Conservation (phyloP, 2,113 vertebrate genomes). For the Melanerpes formicivorus region DNA sequence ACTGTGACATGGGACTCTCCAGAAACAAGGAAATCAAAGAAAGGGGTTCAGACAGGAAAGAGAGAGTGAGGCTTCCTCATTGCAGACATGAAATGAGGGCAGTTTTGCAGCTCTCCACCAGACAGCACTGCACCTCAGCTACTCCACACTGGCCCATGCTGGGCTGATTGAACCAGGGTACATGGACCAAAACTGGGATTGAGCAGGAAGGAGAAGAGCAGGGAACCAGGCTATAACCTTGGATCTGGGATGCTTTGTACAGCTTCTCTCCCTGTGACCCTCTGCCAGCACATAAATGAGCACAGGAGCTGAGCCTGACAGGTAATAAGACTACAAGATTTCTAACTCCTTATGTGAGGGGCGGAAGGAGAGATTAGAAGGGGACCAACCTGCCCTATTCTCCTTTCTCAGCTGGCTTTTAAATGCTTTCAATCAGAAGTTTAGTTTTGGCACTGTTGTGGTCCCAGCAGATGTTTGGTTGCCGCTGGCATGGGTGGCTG, state of each 20-base stretch:
- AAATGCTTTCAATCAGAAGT: not conserved
- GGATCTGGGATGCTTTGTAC: not conserved
- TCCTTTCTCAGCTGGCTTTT: not conserved
- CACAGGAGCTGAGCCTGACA: fast-evolving
- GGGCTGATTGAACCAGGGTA: not conserved
- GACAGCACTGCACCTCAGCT: not conserved
- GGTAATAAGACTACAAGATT: not conserved
- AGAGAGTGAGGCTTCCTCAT: not conserved
- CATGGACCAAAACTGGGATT: fast-evolving
- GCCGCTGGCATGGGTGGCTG: fast-evolving
- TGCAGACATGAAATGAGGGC: not conserved
- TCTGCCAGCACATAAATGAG: not conserved
- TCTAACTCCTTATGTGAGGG: not conserved
- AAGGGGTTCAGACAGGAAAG: not conserved
- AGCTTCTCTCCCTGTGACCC: not conserved
- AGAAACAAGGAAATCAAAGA: not conserved
- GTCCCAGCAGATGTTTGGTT: not conserved
- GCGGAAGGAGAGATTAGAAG: too few species aligned
- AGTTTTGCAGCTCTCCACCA: not conserved
- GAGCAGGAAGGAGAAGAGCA: not conserved
- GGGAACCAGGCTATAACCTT: not conserved
- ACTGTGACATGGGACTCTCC: fast-evolving
- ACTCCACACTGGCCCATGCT: fast-evolving
- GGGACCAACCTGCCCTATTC: not conserved
- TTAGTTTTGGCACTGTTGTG: not conserved